Evolutionary conservation across 2,888 invertebrate genomes (phyloP), one percentile per base, ranked within the genome.

Genomic region (Rhamphomyia laevipes): DNA sequence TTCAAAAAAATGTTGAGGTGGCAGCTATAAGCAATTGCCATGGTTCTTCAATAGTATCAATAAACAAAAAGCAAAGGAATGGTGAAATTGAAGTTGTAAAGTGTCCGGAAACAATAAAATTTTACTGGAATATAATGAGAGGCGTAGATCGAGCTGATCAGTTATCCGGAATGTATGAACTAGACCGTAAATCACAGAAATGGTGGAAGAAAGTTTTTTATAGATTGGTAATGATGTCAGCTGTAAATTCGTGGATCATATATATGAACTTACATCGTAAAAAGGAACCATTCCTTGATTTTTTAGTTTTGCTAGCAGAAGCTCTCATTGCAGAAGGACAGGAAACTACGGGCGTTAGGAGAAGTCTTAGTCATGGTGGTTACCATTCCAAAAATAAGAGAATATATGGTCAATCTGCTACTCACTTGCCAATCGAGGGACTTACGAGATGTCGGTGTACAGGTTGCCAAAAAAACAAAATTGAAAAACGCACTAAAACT

Each of bases 131-230:
- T 10, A 12, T 38, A n/a, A 45, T 45, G 45, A 37, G 12, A 18
- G 50, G 48, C 30, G 53, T 53, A 41, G 48, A 54, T 45, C 40
- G 42, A 16, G 51, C 48, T 43, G 51, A 56, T 44, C 51, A 53
- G 47, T 21, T 46, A 16, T n/a, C 23, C 35, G 37, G 21, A 37
- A 21, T 46, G 30, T 45, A 51, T 16, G 47, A 49, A 40, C 9
- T 23, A 16, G 47, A 49, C 27, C 30, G 45, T 12, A 51, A 53
- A 40, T 51, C 51, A 11, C 31, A 46, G 13, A 51, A 54, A 51
- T 56, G 50, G 52, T 53, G 49, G 50, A 51, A 53, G 33, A 55
- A 53, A 43, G 52, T 54, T n/a, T 52, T 55, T 44, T 55, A 45
- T 47, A 49, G 46, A n/a, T 43, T 49, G 11, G 12, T 55, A 13